A percentile compares a stretch with the other conserved stretches of the same genome.
These are phyloP conservation scores for Nesoenas mayeri DNA, from an alignment of 2,113 vertebrate species.

Conservation along the genomic window DNA sequence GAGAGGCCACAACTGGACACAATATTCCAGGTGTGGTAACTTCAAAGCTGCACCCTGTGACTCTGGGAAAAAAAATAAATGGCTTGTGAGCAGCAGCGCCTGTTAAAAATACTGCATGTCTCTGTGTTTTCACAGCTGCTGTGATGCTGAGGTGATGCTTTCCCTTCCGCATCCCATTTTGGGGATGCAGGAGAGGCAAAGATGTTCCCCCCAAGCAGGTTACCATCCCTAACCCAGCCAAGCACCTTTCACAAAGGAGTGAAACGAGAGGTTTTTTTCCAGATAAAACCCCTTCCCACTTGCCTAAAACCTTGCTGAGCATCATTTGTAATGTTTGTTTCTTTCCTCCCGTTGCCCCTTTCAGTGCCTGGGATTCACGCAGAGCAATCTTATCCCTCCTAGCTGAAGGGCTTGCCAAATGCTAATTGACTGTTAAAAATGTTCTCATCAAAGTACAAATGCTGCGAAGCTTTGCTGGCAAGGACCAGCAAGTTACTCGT, in stretches of 20 bases:
- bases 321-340: conserved; percentile 14
- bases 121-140: conserved; percentile 21
- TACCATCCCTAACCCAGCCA: neutral
- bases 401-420: conserved; percentile 45
- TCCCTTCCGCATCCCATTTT: neutral
- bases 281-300: neutral
- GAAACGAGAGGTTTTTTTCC: neutral
- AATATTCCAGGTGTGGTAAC: neutral
- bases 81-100: accelerated
- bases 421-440: conserved; percentile 64
- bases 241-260: neutral
- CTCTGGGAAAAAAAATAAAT: neutral
- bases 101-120: neutral
- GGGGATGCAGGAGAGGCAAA: neutral
- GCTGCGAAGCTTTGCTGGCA: conserved; percentile 22
- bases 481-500: neutral
- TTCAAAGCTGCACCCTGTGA: conserved; percentile 8
- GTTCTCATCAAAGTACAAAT: conserved; percentile 48
- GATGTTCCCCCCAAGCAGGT: neutral
- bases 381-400: neutral
- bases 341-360: neutral
- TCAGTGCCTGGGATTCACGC: neutral
- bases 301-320: neutral
- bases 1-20: too few species aligned
- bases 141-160: neutral